phyloP scores from a whole-genome alignment of 2,113 vertebrate species.

The Collichthys lucidus region DNA sequence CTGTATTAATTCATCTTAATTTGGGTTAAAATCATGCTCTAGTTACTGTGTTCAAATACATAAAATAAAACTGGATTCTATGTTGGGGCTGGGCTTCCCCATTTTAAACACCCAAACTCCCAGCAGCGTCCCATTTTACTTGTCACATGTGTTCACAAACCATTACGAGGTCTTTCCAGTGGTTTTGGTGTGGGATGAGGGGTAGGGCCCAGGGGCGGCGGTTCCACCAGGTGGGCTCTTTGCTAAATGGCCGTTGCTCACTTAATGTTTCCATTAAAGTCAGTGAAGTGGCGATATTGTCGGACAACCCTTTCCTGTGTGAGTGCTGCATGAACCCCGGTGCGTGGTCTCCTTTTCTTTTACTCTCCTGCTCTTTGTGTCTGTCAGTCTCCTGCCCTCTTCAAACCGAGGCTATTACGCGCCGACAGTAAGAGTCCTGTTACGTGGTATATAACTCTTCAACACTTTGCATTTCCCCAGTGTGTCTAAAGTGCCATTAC shows the following conservation, averaged over 20 bases:
- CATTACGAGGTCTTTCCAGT: slow-evolving; percentile 39
- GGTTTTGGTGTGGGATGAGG: slow-evolving; percentile 35
- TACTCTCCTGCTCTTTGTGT: neutral
- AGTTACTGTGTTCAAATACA: neutral
- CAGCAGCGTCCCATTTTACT: slow-evolving; percentile 45
- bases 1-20: slow-evolving; percentile 1
- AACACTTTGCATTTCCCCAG: slow-evolving; percentile 23
- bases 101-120: slow-evolving; percentile 35
- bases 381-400: neutral
- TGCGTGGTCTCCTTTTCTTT: slow-evolving; percentile 26
- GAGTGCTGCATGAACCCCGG: slow-evolving; percentile 33
- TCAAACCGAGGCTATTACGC: slow-evolving; percentile 35
- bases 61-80: neutral
- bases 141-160: slow-evolving; percentile 42
- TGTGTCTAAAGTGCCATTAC: slow-evolving; percentile 19
- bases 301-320: slow-evolving; percentile 46
- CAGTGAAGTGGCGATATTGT: slow-evolving; percentile 51
- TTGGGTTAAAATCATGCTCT: neutral
- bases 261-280: slow-evolving; percentile 61
- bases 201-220: neutral
- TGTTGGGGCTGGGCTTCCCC: neutral
- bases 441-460: slow-evolving; percentile 21
- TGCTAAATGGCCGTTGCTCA: slow-evolving; percentile 54
- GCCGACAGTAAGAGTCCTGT: neutral
- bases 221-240: slow-evolving; percentile 61